Evolutionary conservation across 2,888 invertebrate genomes (phyloP).

Genomic region (Caenorhabditis panamensis): DNA sequence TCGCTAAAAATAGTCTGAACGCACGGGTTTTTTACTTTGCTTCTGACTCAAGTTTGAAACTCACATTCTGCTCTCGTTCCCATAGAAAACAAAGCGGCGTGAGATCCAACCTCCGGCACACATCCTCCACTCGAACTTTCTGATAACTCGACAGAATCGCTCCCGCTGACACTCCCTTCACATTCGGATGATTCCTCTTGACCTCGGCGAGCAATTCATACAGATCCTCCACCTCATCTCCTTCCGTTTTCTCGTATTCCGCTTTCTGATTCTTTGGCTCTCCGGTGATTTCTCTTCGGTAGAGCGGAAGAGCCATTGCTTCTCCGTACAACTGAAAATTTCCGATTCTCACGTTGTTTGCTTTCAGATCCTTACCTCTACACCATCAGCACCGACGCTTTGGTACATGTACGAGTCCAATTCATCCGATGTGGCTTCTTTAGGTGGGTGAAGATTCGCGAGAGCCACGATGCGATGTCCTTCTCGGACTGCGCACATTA

Average conservation of each 20-base stretch:
- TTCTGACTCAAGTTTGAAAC: background rate
- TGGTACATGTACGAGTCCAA: slow-evolving; percentile 99
- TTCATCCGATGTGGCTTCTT: slow-evolving; percentile 87
- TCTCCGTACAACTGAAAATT: slow-evolving; percentile 87
- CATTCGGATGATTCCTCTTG: slow-evolving; percentile 84
- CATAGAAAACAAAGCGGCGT: slow-evolving; percentile 94
- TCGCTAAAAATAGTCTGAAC: too few species aligned
- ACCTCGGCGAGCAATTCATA: slow-evolving; percentile 89
- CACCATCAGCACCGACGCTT: slow-evolving; percentile 96
- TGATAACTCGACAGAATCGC: slow-evolving; percentile 99
- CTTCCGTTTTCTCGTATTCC: slow-evolving; percentile 84
- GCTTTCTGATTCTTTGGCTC: slow-evolving; percentile 84
- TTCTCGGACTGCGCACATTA: slow-evolving; percentile 89
- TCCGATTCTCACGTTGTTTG: background rate
- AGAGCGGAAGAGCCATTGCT: slow-evolving; percentile 94
- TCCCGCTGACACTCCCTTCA: slow-evolving; percentile 92
- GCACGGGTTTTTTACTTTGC: background rate
- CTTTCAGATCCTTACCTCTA: slow-evolving; percentile 84
- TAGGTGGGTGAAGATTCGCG: slow-evolving; percentile 91
- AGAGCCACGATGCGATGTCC: slow-evolving; percentile 96
- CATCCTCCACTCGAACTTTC: slow-evolving; percentile 88
- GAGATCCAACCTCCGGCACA: slow-evolving; percentile 91
- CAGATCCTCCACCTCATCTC: slow-evolving; percentile 98
- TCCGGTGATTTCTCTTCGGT: slow-evolving; percentile 90
- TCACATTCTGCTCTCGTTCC: slow-evolving; percentile 89